Evolutionary conservation across 2,888 invertebrate genomes (phyloP).

Genomic region (Phlogophora meticulosa): DNA sequence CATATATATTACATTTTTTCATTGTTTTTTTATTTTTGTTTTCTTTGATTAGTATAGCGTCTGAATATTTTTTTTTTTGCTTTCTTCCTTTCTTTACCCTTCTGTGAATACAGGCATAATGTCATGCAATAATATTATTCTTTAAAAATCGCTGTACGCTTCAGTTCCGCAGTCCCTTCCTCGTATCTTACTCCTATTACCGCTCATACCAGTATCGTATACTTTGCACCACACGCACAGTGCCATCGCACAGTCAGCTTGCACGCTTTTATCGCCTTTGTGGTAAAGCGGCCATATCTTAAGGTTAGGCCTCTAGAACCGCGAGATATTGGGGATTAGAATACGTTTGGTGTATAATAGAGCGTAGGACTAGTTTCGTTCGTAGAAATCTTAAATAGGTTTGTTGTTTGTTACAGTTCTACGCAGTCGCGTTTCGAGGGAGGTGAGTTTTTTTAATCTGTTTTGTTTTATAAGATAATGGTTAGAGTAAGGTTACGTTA

Average conservation of each 20-base stretch:
- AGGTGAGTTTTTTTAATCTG: too few relatives aligned
- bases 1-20: too few relatives aligned
- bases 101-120: too few relatives aligned
- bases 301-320: slow-evolving; percentile 43
- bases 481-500: too few relatives aligned
- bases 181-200: background rate
- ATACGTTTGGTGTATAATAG: background rate
- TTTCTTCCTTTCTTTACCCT: too few relatives aligned
- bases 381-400: background rate
- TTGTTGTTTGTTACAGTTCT: background rate
- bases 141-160: too few relatives aligned
- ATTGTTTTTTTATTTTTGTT: too few relatives aligned
- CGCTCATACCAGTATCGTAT: background rate
- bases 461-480: too few relatives aligned
- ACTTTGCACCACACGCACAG: slow-evolving; percentile 49
- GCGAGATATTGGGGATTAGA: slow-evolving; percentile 43
- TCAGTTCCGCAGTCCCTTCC: background rate
- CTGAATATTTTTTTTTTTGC: too few relatives aligned
- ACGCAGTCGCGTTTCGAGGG: background rate
- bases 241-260: slow-evolving; percentile 62
- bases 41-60: too few relatives aligned
- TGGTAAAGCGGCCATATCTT: slow-evolving; percentile 63
- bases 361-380: background rate
- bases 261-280: slow-evolving; percentile 69
- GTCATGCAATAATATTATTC: too few relatives aligned